These are phyloP conservation scores for Mesitornis unicolor DNA, from an alignment of 2,113 vertebrate genomes.

Conservation along the genomic window DNA sequence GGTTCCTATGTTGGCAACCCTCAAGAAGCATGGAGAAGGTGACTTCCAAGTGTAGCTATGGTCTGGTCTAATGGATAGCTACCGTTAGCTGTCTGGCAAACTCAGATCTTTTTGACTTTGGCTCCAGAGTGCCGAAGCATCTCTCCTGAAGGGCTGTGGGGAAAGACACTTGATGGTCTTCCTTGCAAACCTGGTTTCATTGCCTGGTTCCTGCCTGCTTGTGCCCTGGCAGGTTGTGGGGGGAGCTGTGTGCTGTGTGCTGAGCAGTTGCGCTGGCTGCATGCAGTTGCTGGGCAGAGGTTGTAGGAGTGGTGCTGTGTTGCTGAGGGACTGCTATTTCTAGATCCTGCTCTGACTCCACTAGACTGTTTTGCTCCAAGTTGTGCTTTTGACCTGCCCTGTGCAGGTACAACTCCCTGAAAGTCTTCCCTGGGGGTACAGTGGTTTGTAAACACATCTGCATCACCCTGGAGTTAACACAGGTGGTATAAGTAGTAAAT, in stretches of 20 bases:
- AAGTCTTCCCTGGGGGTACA: not conserved
- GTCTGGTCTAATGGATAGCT: not conserved
- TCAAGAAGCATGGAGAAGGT: not conserved
- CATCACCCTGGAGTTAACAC: not conserved
- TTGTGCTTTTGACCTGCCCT: not conserved
- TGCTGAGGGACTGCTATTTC: not conserved
- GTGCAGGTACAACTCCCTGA: not conserved
- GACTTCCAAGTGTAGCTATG: not conserved
- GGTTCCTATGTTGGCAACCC: not conserved
- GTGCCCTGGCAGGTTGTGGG: rapidly evolving
- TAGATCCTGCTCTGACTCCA: not conserved
- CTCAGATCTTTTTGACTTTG: not conserved
- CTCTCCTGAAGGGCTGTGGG: not conserved
- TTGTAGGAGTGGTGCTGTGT: not conserved
- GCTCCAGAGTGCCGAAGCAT: not conserved
- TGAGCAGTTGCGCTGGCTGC: not conserved
- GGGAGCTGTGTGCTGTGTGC: not conserved
- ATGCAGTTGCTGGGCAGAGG: not conserved
- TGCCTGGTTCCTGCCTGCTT: not conserved
- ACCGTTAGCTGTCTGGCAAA: not conserved
- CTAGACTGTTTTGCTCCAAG: rapidly evolving
- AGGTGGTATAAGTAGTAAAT: not conserved
- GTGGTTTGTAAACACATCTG: not conserved
- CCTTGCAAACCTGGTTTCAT: not conserved
- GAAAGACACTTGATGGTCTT: not conserved